phyloP scores from a whole-genome alignment of 1,140 invertebrate genomes.

The Drosophila grimshawi region DNA sequence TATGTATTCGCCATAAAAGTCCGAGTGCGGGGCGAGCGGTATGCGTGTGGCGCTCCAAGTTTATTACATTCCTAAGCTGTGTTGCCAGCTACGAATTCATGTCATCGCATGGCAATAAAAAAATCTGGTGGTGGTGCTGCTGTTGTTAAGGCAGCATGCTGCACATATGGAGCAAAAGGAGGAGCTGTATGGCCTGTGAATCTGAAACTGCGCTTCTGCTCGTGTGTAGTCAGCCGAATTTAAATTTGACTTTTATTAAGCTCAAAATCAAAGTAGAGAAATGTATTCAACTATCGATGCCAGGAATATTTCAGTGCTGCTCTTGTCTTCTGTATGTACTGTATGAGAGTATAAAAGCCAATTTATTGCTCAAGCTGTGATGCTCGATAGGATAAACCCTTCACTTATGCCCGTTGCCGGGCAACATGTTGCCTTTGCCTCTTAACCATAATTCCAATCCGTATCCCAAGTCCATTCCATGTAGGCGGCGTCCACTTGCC shows the following conservation, averaged over 20 bases:
- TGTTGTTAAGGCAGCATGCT: constrained; percentile 13
- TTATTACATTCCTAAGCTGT: constrained; percentile 73
- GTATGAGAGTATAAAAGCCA: constrained; percentile 72
- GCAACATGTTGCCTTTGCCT: constrained; percentile 72
- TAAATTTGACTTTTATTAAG: constrained; percentile 83
- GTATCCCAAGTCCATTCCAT: constrained; percentile 45
- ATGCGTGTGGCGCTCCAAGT: constrained; percentile 41
- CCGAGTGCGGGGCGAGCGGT: constrained; percentile 25
- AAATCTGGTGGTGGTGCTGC: constrained; percentile 19
- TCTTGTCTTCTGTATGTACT: constrained; percentile 11
- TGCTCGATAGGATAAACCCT: constrained; percentile 77
- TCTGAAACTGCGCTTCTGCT: background rate
- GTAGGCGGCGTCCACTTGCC: constrained; percentile 43
- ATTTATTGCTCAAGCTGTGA: constrained; percentile 82
- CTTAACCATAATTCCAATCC: constrained; percentile 29
- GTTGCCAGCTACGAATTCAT: constrained; percentile 38
- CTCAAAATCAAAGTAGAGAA: constrained; percentile 79
- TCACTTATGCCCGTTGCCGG: constrained; percentile 76
- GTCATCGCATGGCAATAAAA: constrained; percentile 53
- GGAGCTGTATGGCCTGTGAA: too few species aligned
- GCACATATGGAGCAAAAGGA: constrained; percentile 27
- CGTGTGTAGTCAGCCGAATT: constrained; percentile 78
- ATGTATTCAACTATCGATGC: constrained; percentile 59
- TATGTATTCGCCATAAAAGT: constrained; percentile 72
- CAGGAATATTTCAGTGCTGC: constrained; percentile 64